These are phyloP conservation scores for Todiramphus chloris DNA, from an alignment of 2,113 vertebrate genomes.

Conservation along the genomic window DNA sequence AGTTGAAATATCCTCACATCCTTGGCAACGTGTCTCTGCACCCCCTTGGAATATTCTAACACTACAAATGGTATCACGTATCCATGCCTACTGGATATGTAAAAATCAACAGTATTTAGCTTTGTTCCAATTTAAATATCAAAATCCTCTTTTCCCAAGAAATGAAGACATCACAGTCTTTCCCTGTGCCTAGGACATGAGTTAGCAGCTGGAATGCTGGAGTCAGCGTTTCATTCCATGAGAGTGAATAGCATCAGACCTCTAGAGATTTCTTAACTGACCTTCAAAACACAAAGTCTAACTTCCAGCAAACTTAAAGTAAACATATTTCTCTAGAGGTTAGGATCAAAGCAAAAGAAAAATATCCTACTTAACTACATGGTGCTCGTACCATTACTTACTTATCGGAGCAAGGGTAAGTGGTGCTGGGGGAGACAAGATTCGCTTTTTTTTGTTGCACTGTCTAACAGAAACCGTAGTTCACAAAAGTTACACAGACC, in stretches of 20 bases:
- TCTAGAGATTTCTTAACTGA: constrained; percentile 66
- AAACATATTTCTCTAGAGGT: constrained; percentile 65
- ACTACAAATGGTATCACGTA: background rate
- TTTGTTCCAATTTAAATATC: background rate
- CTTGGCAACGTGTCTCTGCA: background rate
- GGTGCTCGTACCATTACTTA: constrained; percentile 20
- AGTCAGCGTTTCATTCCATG: constrained; percentile 71
- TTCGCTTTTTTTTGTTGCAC: background rate
- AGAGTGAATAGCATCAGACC: constrained; percentile 57
- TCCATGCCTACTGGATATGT: background rate
- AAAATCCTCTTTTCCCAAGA: constrained; percentile 23
- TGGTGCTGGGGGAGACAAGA: background rate
- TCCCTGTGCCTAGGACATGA: constrained; percentile 1
- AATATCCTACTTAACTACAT: constrained; percentile 58
- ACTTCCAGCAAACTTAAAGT: constrained; percentile 68
- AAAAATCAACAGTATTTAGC: background rate
- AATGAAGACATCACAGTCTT: background rate
- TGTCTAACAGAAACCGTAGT: background rate
- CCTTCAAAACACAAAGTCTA: constrained; percentile 62
- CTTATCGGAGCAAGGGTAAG: background rate
- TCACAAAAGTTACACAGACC: background rate
- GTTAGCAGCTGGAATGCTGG: constrained; percentile 53
- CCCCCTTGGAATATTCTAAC: background rate
- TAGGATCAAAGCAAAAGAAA: constrained; percentile 67
- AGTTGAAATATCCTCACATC: background rate